Evolutionary conservation across 2,113 vertebrate genomes (phyloP), one percentile per base, ranked within the genome.

Genomic region (Grammomys surdaster): DNA sequence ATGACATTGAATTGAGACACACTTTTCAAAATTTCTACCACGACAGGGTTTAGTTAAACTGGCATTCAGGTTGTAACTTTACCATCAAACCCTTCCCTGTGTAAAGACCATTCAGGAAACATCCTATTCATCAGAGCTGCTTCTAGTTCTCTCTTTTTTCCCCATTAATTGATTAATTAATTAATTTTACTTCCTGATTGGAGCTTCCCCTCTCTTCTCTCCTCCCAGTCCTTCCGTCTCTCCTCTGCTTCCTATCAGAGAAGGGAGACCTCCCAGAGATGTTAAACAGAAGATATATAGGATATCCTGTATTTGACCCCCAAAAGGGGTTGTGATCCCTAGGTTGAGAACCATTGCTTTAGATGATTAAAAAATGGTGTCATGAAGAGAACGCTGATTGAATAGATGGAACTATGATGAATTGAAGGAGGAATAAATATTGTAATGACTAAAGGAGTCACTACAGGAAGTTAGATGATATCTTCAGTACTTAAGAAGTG

Each of bases 1-100:
- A 58, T 51, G 48, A 43, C 60, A 72, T 28, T 76, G 75, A 96
- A 91, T 91, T 84, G n/a, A 67, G 36, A 95, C 43, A 76, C 0
- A 43, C 7, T 85, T 94, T 96, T 67, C 65, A 54, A 90, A 85
- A 51, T 80, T 31, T 84, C 86, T 92, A 88, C 63, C 40, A 95
- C 93, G 82, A 75, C 12, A 91, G 8, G 3, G 56, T 72, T 96
- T 40, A 76, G 80, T 72, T 76, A 86, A 96, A 78, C 16, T 70
- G 14, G 4, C 24, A 77, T 90, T 88, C 91, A 75, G 36, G 72
- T 85, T 40, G 48, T 67, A 51, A 87, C 40, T 33, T 84, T 72
- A 54, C 36, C 58, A n/a, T 9, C 36, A 81, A 40, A 28, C 56
- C 89, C 19, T 76, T 90, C 78, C 14, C 56, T 65, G 60, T 54